phyloP scores from a whole-genome alignment of 2,888 invertebrate genomes.

The Galerucella pusilla region DNA sequence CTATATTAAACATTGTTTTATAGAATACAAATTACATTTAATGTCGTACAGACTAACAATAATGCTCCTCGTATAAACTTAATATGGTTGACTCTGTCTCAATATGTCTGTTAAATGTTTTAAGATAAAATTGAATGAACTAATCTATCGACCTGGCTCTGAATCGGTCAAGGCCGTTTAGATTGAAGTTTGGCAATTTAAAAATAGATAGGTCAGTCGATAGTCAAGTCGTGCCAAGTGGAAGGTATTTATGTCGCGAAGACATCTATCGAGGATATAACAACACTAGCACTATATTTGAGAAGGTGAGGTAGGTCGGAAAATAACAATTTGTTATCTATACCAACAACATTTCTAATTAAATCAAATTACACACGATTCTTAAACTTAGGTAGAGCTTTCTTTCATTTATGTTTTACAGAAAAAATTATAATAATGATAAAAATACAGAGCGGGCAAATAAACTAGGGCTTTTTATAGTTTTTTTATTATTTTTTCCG shows the following conservation, averaged over 20 bases:
- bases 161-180: conserved; percentile 38
- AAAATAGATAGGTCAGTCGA: conserved; percentile 47
- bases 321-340: conserved; percentile 25
- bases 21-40: too few relatives aligned
- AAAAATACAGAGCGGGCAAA: too few relatives aligned
- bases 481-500: too few relatives aligned
- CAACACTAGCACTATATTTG: conserved; percentile 18
- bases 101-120: neutral
- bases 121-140: conserved; percentile 5
- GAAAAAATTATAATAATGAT: too few relatives aligned
- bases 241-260: conserved; percentile 41
- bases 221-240: conserved; percentile 44
- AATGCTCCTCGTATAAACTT: too few relatives aligned
- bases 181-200: conserved; percentile 43
- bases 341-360: neutral
- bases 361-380: neutral
- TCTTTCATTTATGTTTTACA: neutral
- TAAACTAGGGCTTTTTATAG: too few relatives aligned
- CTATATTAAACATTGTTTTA: too few relatives aligned
- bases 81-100: too few relatives aligned
- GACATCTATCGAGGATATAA: conserved; percentile 23
- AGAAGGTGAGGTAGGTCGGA: conserved; percentile 24
- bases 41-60: too few relatives aligned
- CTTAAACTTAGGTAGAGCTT: neutral
- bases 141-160: conserved; percentile 14